Evolutionary conservation across 2,888 invertebrate species (phyloP).

Genomic region (Dasysyrphus albostriatus): DNA sequence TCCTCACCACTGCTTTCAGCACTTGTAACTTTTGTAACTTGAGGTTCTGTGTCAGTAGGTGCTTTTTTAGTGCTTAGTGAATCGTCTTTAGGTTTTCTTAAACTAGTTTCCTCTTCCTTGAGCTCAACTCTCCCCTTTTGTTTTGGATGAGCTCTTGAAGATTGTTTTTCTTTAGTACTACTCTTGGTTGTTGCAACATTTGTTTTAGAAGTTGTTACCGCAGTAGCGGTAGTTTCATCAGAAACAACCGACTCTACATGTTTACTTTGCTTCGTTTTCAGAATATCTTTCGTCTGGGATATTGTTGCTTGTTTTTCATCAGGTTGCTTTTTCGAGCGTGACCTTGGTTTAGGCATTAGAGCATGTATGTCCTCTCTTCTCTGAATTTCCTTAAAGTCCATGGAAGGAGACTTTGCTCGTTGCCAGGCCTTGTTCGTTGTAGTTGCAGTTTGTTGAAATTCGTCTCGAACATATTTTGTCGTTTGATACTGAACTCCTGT

Average conservation of each 20-base stretch:
- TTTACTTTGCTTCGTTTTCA: slow-evolving; percentile 62
- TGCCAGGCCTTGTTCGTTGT: slow-evolving; percentile 77
- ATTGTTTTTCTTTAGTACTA: slow-evolving; percentile 53
- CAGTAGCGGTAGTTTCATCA: slow-evolving; percentile 59
- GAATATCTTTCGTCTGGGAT: slow-evolving; percentile 74
- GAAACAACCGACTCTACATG: slow-evolving; percentile 66
- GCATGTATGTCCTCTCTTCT: slow-evolving; percentile 77
- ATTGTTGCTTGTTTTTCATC: slow-evolving; percentile 75
- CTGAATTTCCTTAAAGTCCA: slow-evolving; percentile 78
- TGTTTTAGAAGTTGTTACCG: slow-evolving; percentile 42
- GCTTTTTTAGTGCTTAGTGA: slow-evolving; percentile 13
- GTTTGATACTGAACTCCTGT: slow-evolving; percentile 47
- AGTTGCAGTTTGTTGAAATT: slow-evolving; percentile 73
- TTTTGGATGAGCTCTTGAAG: slow-evolving; percentile 47
- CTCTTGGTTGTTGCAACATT: slow-evolving; percentile 46
- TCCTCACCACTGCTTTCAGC: slow-evolving; percentile 78
- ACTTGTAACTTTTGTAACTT: not conserved
- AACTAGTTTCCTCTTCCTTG: slow-evolving; percentile 15
- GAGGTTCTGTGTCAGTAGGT: slow-evolving; percentile 13
- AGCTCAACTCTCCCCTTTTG: slow-evolving; percentile 65
- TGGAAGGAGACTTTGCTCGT: slow-evolving; percentile 80
- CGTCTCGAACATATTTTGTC: slow-evolving; percentile 74
- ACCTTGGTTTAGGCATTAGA: slow-evolving; percentile 61
- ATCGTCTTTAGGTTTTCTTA: slow-evolving; percentile 30
- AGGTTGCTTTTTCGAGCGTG: slow-evolving; percentile 76